Evolutionary conservation across 2,113 vertebrate species (phyloP), one percentile per base, ranked within the genome.

Genomic region (Rhadina sibilatrix): DNA sequence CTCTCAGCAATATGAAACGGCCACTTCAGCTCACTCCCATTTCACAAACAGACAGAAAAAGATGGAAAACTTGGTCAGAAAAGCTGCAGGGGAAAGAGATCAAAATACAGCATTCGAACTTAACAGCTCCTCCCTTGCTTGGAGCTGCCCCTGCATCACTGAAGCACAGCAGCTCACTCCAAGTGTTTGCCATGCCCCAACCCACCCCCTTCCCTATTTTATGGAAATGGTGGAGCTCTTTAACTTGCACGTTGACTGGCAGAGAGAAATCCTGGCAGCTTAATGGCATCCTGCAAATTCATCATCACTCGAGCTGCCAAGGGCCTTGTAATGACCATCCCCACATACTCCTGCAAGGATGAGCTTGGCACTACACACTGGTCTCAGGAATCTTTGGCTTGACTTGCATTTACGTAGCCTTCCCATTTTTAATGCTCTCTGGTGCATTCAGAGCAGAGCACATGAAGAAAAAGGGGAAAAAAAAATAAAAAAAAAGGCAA

Each of bases 271-370:
- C 89, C 79, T 35, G 49, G 71, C 83, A 93, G 81, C 63, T 94
- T 89, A 91, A 94, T 77, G 68, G 85, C 68, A 92, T 80, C 50
- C 76, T 85, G 83, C 74, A 94, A 92, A 93, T 83, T 87, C 95
- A 63, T 65, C 82, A 80, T 31, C 91, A 38, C 46, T 76, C 5
- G 49, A 64, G 64, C 57, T 91, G 76, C 79, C 85, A 87, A 83
- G 64, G 94, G 40, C 83, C 76, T 81, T 65, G 56, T 59, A 87
- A 81, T 53, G 89, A 76, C 80, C 83, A 89, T 42, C 49, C 49
- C 80, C 86, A 90, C 65, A 15, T 30, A 33, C 40, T 61, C 65
- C 46, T 56, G 72, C 50, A 54, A 64, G 49, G 84, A 65, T 64
- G 76, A 75, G 7, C 24, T 27, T 54, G 64, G 76, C 54, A 53